Base-by-base conservation (phyloP, 2,888 invertebrate genomes). In the Trissonchulus sp. region DNA sequence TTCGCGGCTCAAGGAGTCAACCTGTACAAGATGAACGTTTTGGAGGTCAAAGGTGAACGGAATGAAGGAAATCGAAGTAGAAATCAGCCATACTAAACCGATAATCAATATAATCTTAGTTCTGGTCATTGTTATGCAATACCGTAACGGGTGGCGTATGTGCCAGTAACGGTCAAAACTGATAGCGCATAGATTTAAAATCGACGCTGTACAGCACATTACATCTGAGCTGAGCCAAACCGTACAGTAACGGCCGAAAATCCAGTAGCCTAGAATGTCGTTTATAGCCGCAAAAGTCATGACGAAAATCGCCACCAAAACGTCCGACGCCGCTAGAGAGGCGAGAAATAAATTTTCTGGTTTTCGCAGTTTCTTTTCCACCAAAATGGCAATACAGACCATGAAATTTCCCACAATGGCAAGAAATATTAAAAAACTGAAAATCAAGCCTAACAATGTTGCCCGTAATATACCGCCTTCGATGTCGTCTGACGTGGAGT, bases 161-260 rank as follows among this genome's bases (percentile, higher is more conserved):
- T 88, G 88, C 77, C 88, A 91, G 86, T 95, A 98, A 75, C 96
- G 90, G 88, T 99, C 98, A 85, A 99, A 89, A 65, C 96, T 95
- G 85, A 99, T 98, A 81, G 97, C 97, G 86, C 97, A 97, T 79
- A 99, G 89, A 88, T 99, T 98, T 81, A 99, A 90, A 84, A 99
- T 99, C 84, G 97, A 97, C 74, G 98, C 97, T 76, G 98, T 99
- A 81, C 95, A 96, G 87, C 97, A 97, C 93, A 98, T 96, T 84
- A 99, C 95, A 88, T 99, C 98, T 86, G 97, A 95, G 73, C 97
- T 96, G 81, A 98, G 93, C 97, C 97, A 99, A 74, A 95, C 93
- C 88, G 95, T 94, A 88, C 96, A 97, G 88, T 96, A 94, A 78
- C 92, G 90, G 36, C 97, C 97, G 85, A 99, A 98, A 82, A 93